These are phyloP conservation scores for Columba janthina DNA, from an alignment of 2,113 vertebrate genomes.

Conservation along the genomic window DNA sequence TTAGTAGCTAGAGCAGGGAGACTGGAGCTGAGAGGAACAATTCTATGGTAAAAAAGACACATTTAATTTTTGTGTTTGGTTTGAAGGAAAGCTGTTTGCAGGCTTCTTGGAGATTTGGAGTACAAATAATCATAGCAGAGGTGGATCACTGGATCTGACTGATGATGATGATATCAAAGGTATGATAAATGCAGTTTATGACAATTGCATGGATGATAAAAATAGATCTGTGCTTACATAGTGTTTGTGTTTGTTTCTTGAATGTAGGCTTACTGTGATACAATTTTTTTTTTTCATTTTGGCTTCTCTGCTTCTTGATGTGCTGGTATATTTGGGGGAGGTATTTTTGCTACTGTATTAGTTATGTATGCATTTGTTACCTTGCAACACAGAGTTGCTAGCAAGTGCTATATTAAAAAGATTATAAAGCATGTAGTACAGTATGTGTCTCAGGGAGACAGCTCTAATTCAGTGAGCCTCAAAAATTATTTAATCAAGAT, in stretches of 20 bases:
- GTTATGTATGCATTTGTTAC: conserved; percentile 50
- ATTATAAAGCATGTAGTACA: neutral
- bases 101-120: neutral
- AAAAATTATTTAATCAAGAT: neutral
- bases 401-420: conserved; percentile 41
- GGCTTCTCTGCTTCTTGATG: neutral
- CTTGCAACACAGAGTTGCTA: conserved; percentile 36
- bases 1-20: neutral
- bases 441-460: conserved; percentile 7
- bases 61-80: neutral
- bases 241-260: neutral
- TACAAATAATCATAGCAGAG: neutral
- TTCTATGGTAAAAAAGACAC: neutral
- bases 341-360: conserved; percentile 35
- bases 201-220: conserved; percentile 16
- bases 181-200: conserved; percentile 26
- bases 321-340: conserved; percentile 24
- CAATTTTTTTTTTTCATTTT: neutral
- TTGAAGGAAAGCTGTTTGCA: neutral
- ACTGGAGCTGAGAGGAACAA: neutral
- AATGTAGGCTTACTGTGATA: conserved; percentile 5
- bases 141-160: conserved; percentile 2
- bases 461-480: neutral
- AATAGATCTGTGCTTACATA: conserved; percentile 4
- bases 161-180: neutral